These are phyloP conservation scores for Diarsia mendica DNA, from an alignment of 2,888 invertebrate genomes.

Conservation along the genomic window DNA sequence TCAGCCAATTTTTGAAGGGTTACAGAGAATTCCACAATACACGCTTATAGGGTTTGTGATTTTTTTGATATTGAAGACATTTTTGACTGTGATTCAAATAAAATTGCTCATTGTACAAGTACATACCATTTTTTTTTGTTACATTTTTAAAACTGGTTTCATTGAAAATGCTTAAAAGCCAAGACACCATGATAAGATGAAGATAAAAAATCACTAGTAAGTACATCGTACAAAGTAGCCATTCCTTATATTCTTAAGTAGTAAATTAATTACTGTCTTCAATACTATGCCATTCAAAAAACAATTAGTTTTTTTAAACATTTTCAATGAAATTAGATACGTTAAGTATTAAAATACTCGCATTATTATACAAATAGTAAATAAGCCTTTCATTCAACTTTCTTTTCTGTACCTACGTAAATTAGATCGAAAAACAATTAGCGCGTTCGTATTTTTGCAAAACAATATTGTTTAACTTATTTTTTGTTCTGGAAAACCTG, in stretches of 20 bases:
- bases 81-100: constrained; percentile 71
- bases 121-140: constrained; percentile 51
- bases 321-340: constrained; percentile 25
- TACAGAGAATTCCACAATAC: constrained; percentile 9
- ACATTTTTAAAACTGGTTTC: constrained; percentile 10
- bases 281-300: background rate
- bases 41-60: constrained; percentile 52
- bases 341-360: constrained; percentile 20
- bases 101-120: constrained; percentile 65
- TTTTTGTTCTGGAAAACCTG: background rate
- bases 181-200: too few species aligned
- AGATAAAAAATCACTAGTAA: too few species aligned
- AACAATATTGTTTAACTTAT: background rate
- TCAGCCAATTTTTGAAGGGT: background rate
- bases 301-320: background rate
- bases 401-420: background rate
- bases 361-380: constrained; percentile 16
- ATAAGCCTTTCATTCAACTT: constrained; percentile 11
- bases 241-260: background rate
- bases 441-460: constrained; percentile 1
- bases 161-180: constrained; percentile 26
- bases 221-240: background rate
- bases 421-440: background rate
- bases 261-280: background rate
- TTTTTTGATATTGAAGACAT: constrained; percentile 56